Percentiles rank a stretch among this genome's conserved stretches.
phyloP scores from a whole-genome alignment of 2,888 invertebrate genomes.

The Philereme vetulata region DNA sequence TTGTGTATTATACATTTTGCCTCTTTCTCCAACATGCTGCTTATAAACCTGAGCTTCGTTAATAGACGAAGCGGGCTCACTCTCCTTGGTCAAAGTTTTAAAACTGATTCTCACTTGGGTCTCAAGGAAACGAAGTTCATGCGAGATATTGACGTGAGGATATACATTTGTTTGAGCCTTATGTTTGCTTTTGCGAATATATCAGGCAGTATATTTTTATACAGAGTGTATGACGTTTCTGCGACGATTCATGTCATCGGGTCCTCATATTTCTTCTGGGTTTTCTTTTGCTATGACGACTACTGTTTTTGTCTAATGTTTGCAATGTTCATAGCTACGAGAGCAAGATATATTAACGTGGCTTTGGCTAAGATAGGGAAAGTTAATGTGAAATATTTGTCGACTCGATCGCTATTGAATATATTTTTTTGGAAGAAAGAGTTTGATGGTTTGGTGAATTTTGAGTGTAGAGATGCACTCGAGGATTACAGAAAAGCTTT shows the following conservation, averaged over 20 bases:
- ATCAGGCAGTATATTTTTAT: slow-evolving; percentile 41
- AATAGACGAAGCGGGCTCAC: slow-evolving; percentile 48
- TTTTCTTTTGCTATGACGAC: slow-evolving; percentile 54
- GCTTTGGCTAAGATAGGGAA: slow-evolving; percentile 58
- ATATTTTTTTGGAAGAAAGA: slow-evolving; percentile 55
- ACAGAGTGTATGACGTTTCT: slow-evolving; percentile 42
- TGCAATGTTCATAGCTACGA: slow-evolving; percentile 46
- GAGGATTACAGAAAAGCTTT: slow-evolving; percentile 50
- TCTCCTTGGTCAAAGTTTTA: slow-evolving; percentile 50
- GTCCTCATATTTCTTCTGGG: slow-evolving; percentile 46
- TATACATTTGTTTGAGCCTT: slow-evolving; percentile 34
- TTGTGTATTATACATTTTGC: slow-evolving; percentile 47
- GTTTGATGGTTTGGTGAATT: slow-evolving; percentile 52
- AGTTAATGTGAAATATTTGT: slow-evolving; percentile 54
- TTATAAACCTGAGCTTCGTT: slow-evolving; percentile 50
- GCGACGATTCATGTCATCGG: slow-evolving; percentile 46
- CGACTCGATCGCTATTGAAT: slow-evolving; percentile 54
- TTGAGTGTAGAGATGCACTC: slow-evolving; percentile 45
- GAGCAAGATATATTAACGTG: slow-evolving; percentile 62
- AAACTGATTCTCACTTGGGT: slow-evolving; percentile 60
- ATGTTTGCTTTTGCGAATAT: slow-evolving; percentile 39
- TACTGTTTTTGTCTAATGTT: slow-evolving; percentile 46
- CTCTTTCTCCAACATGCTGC: slow-evolving; percentile 45
- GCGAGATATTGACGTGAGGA: slow-evolving; percentile 47
- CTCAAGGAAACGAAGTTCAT: slow-evolving; percentile 61